Base-by-base conservation (phyloP, 2,797 vertebrate genomes). In the Eutrigla gurnardus region DNA sequence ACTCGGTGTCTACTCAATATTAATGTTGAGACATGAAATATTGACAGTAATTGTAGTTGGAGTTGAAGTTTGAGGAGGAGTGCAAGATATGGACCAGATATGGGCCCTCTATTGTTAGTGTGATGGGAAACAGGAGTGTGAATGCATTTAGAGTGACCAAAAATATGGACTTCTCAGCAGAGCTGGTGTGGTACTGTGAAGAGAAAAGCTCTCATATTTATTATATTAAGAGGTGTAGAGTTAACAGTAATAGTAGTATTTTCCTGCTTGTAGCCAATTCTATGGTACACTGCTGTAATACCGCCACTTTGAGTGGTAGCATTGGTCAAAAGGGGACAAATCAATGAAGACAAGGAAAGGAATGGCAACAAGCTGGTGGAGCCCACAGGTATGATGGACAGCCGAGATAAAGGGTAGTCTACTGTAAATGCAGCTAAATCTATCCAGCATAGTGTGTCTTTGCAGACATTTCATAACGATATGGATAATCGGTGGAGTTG, bases 1-100 rank as follows among this genome's bases (percentile, higher is more conserved):
- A 37, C 49, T 64, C 35, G 4, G 55, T 65, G 25, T 54, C 61
- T 58, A 36, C 64, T 74, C 70, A 88, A 86, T 86, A 89, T 83
- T 83, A 62, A 89, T 79, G 63, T 32, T 53, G 17, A 46, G 39
- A 25, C 42, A 84, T 86, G 5, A 84, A 86, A 81, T 85, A 82
- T 90, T 75, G 66, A 83, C 25, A 3, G 4, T n/a, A 13, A 32
- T 37, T 69, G n/a, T 70, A 59, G 69, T 15, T 75, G n/a, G 64
- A 67, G 40, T 59, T 42, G 49, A 70, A 47, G 43, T 68, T 73
- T 55, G 40, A 67, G 45, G 35, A 40, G 15, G 13, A 63, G 52
- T 18, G 18, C 18, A 13, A 8, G 57, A 3, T 49, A 32, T 47
- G 15, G 17, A 58, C 35, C 11, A 52, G 6, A 65, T 17, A 39